Evolutionary conservation across 2,113 vertebrate genomes (phyloP), one percentile per base, ranked within the genome.

Genomic region (Taxidea taxus): DNA sequence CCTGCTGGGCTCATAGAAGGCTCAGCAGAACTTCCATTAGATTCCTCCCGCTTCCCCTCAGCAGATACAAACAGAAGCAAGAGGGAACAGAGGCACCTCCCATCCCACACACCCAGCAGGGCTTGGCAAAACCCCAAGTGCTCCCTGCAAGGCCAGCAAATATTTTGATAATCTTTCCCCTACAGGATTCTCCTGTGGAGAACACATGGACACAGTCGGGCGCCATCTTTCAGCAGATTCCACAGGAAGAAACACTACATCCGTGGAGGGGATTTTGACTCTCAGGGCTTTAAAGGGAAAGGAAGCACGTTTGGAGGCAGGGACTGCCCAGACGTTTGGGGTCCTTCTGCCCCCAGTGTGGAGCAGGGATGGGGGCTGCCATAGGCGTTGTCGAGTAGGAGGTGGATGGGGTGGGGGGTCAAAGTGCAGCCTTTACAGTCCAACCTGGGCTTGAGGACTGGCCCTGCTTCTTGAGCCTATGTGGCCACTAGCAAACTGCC

Each of bases 131-230:
- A 49, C 42, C 44, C 87, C 66, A 8, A 78, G 87, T 11, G 6
- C 49, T 93, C 94, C 90, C 92, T 62, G 84, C 68, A 78, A 90
- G 90, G 72, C 89, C 21, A 23, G 90, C 77, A 97, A 97, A 96
- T 96, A 94, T 97, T 97, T 97, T 91, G 89, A 97, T 97, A 86
- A 95, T 96, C 97, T 97, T 92, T 96, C 60, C 96, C 88, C 85
- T 62, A 47, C 84, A 94, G 92, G 81, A 95, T 44, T 94, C 94
- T 86, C 27, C 31, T n/a, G 68, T 5, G 89, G 66, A 91, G 96
- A 98, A 95, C 84, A 95, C 94, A 93, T 31, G 60, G 74, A 86
- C 87, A 8, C 68, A 91, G 81, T 31, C 0, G 3, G 89, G 91
- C 87, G 44, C 2, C 11, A 77, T 91, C 87, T 95, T 86, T n/a